Evolutionary conservation across 2,888 invertebrate genomes (phyloP).

Genomic region (Pemphredon lugubris): DNA sequence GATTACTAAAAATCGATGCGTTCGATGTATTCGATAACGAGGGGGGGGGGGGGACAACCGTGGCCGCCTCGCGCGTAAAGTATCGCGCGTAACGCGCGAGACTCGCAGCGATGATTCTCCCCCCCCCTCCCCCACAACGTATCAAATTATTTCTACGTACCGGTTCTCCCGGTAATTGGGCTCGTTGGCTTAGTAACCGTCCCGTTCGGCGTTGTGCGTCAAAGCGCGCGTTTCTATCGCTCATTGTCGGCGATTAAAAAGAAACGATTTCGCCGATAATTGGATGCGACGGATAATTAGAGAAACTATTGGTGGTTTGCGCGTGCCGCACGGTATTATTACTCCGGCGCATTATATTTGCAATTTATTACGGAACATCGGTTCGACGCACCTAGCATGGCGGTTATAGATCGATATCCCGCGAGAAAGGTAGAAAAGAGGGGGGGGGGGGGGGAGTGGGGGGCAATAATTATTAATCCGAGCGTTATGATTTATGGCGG

Average conservation of each 20-base stretch:
- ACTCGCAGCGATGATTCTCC: neutral
- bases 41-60: conserved; percentile 26
- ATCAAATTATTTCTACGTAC: conserved; percentile 9
- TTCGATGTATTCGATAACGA: conserved; percentile 57
- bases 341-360: neutral
- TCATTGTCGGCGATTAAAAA: neutral
- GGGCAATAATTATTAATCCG: conserved; percentile 9
- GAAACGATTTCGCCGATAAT: neutral
- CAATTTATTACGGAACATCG: neutral
- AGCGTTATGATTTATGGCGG: conserved; percentile 14
- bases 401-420: no score
- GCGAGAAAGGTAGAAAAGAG: no score
- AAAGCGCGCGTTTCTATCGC: neutral
- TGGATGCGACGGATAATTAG: conserved; percentile 2
- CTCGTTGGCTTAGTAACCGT: neutral
- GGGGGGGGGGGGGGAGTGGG: no score
- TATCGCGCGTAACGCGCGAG: neutral
- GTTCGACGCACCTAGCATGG: no score
- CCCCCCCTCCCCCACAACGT: neutral
- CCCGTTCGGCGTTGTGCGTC: neutral
- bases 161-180: conserved; percentile 8
- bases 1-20: conserved; percentile 44
- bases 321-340: neutral
- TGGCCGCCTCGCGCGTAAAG: neutral
- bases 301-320: neutral